Base-by-base conservation (phyloP, 2,888 invertebrate species). In the Cremastinae sp. region DNA sequence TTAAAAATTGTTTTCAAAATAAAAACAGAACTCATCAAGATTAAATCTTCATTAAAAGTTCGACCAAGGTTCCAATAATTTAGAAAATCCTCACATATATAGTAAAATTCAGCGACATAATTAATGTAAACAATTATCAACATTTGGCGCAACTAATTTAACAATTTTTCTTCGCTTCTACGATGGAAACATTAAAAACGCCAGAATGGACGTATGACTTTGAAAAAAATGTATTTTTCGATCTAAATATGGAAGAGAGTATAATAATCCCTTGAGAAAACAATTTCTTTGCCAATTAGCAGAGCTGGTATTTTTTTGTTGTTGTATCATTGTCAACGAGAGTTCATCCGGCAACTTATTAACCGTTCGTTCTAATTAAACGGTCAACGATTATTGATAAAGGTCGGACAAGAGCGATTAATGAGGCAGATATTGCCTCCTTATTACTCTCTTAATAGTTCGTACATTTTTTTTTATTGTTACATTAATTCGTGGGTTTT, bases 321-420 rank as follows among this genome's bases (percentile, higher is more conserved):
- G 10, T 54, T 16, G 10, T 49, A 8, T 5, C 3, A 7, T 10
- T 20, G n/a, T 38, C 14, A 14, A 9, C 16, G 4, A 38, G 8
- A n/a, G 18, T 12, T 56, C 59, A 43, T 58, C 49, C 16, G 0
- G 20, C 2, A 36, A 36, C 16, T 36, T 8, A 43, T 9, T 12
- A 49, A 47, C 53, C 59, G 43, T 38, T 62, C 62, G n/a, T 62
- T 53, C 68, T 76, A 72, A 76, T 76, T 72, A 76, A 76, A 62
- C 75, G 71, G 56, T 76, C 75, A 76, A 76, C 72, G 68, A 72
- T 72, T 76, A 76, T 76, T 76, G 75, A 76, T 76, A 76, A 72
- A 69, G 72, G 72, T 68, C 72, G 64, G 18, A 56, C 41, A 47
- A 38, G 41, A 56, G 51, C 68, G 75, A 76, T 76, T 76, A 72